These are phyloP conservation scores for Dromas ardeola DNA, from an alignment of 2,113 vertebrate species.

Conservation along the genomic window DNA sequence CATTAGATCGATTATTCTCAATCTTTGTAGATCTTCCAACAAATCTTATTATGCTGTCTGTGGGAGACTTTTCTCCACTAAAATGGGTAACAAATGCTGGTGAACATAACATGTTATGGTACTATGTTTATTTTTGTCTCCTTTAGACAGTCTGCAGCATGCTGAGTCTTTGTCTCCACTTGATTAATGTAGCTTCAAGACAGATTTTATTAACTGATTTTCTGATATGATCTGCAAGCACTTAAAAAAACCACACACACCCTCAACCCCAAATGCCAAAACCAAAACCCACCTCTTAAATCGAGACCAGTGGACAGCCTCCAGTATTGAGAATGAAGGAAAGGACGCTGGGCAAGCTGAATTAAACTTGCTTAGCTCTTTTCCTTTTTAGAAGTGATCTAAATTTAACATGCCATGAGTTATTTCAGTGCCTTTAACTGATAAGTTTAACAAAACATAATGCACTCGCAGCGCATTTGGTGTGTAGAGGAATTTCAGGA, in stretches of 20 bases:
- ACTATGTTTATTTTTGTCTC: constrained; percentile 19
- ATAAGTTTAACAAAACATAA: constrained; percentile 43
- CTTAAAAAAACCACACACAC: background rate
- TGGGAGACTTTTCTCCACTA: background rate
- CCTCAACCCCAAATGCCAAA: background rate
- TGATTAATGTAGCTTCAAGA: constrained; percentile 22
- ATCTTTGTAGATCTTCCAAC: background rate
- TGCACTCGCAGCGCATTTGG: background rate
- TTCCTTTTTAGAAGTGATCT: constrained; percentile 59
- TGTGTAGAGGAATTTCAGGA: background rate
- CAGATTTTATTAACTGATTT: constrained; percentile 8
- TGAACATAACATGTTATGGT: background rate
- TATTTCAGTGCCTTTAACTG: constrained; percentile 48
- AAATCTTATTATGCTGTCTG: background rate
- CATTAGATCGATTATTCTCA: background rate
- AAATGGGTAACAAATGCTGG: background rate
- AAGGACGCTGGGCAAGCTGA: background rate
- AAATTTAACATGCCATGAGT: constrained; percentile 58
- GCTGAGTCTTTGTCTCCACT: constrained; percentile 7
- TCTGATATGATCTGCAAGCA: constrained; percentile 9
- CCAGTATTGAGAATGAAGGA: background rate
- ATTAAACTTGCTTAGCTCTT: constrained; percentile 39
- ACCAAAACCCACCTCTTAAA: background rate
- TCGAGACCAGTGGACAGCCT: background rate
- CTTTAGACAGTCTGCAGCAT: background rate